These are phyloP conservation scores for Drosophila meridiana DNA, from an alignment of 2,888 invertebrate species.

Conservation along the genomic window DNA sequence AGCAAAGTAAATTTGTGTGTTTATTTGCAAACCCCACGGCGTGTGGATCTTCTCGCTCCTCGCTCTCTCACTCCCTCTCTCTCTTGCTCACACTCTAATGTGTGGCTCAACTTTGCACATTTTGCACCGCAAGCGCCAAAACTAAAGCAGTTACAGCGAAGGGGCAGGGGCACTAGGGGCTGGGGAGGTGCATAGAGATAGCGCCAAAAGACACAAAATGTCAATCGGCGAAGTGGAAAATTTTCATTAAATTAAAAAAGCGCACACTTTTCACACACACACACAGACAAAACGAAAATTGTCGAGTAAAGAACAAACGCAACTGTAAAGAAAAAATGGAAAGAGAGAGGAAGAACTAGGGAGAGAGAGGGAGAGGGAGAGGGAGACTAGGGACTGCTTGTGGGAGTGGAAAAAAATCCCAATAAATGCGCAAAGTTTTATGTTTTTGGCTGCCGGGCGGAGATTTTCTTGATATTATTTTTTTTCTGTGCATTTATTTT, in stretches of 20 bases:
- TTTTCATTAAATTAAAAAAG: slow-evolving; percentile 85
- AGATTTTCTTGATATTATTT: slow-evolving; percentile 60
- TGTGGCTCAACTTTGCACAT: slow-evolving; percentile 66
- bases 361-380: not conserved
- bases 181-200: slow-evolving; percentile 33
- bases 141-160: slow-evolving; percentile 39
- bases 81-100: not conserved
- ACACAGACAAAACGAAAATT: slow-evolving; percentile 42
- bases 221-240: slow-evolving; percentile 85
- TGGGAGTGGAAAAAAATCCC: slow-evolving; percentile 44
- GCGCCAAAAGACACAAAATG: slow-evolving; percentile 76
- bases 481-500: slow-evolving; percentile 47
- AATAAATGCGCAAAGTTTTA: slow-evolving; percentile 80
- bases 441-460: slow-evolving; percentile 77
- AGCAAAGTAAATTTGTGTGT: slow-evolving; percentile 78
- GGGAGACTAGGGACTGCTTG: not conserved
- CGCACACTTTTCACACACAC: slow-evolving; percentile 66
- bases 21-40: slow-evolving; percentile 75
- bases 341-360: not conserved
- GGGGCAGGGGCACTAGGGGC: not conserved
- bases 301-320: slow-evolving; percentile 52
- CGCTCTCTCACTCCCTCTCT: not conserved
- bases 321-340: slow-evolving; percentile 16
- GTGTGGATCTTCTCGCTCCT: slow-evolving; percentile 22
- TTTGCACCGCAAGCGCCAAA: slow-evolving; percentile 59